These are phyloP conservation scores for Scytalopus superciliaris DNA, from an alignment of 2,113 vertebrate species.

Conservation along the genomic window DNA sequence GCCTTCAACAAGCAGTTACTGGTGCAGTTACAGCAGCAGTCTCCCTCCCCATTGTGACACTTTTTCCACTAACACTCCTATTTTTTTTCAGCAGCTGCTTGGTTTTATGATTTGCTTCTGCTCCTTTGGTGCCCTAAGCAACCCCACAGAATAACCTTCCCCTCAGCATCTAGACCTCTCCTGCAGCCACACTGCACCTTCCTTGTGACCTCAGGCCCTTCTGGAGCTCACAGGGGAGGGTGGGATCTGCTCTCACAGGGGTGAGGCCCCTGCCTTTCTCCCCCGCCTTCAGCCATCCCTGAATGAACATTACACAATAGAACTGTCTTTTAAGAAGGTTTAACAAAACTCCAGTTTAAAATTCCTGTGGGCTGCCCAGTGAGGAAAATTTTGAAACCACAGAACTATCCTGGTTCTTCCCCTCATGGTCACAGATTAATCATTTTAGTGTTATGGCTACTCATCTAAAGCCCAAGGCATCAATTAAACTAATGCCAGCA, in stretches of 20 bases:
- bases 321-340: not conserved
- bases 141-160: not conserved
- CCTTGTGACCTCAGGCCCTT: not conserved
- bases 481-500: not conserved
- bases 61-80: not conserved
- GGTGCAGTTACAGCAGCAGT: fast-evolving
- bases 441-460: not conserved
- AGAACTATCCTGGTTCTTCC: not conserved
- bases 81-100: not conserved
- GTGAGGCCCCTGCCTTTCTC: not conserved
- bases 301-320: not conserved
- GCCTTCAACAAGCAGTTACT: not conserved
- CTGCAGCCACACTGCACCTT: not conserved
- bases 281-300: fast-evolving
- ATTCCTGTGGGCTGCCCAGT: not conserved
- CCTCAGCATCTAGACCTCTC: not conserved
- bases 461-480: not conserved
- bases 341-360: not conserved
- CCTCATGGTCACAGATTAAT: not conserved
- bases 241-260: fast-evolving
- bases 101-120: not conserved
- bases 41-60: fast-evolving
- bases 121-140: not conserved
- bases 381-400: not conserved
- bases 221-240: not conserved